phyloP scores from a whole-genome alignment of 2,113 vertebrate species.

The Ophiodon elongatus region DNA sequence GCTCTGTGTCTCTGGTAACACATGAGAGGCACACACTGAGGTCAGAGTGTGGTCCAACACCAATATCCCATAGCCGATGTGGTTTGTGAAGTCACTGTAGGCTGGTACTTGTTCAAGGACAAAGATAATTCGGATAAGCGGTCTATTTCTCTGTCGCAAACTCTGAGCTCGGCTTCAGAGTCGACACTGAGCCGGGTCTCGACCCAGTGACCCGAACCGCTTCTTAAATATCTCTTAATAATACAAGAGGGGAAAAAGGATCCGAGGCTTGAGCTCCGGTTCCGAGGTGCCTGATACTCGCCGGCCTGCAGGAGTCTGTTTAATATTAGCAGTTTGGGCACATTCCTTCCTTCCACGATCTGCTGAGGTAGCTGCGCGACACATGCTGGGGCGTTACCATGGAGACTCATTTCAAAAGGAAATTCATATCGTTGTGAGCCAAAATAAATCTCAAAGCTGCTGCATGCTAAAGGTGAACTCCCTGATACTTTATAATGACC shows the following conservation, averaged over 20 bases:
- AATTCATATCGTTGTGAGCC: neutral
- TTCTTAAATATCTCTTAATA: constrained; percentile 35
- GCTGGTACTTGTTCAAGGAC: neutral
- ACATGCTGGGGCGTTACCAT: neutral
- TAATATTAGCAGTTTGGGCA: neutral
- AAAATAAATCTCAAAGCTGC: neutral
- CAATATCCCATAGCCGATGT: neutral
- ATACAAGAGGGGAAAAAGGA: neutral
- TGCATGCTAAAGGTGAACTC: neutral
- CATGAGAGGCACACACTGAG: constrained; percentile 2
- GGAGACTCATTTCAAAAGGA: neutral
- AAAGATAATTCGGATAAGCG: neutral
- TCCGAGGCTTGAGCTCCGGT: neutral
- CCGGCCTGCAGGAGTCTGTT: neutral
- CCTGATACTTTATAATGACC: neutral
- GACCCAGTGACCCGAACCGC: neutral
- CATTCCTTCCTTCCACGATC: neutral
- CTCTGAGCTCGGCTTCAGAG: neutral
- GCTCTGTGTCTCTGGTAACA: neutral
- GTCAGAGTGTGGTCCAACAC: neutral
- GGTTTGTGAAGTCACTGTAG: neutral
- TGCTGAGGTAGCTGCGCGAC: neutral
- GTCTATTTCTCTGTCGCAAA: neutral
- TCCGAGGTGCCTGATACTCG: neutral
- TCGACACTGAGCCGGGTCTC: neutral